Evolutionary conservation across 1,140 invertebrate genomes (phyloP).

Genomic region (Drosophila chauvacae): DNA sequence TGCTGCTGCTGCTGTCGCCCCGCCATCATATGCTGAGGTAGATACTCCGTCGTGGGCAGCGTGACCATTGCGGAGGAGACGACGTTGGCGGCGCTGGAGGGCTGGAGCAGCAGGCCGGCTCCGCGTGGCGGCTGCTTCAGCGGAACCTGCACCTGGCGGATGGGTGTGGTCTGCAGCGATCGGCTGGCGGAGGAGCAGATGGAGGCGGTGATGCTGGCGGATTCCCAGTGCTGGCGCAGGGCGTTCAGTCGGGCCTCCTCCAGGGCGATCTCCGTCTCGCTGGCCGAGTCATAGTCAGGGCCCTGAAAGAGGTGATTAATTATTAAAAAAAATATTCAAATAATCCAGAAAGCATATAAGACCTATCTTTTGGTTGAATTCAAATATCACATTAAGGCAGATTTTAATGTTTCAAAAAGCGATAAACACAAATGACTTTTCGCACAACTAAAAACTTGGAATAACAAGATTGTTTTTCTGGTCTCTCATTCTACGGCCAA

Average conservation of each 20-base stretch:
- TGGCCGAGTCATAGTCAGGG: constrained; percentile 89
- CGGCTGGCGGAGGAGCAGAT: constrained; percentile 84
- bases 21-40: constrained; percentile 75
- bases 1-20: constrained; percentile 67
- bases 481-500: background rate
- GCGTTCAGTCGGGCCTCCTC: constrained; percentile 86
- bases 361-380: background rate
- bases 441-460: background rate
- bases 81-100: constrained; percentile 42
- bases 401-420: constrained; percentile 1
- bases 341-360: background rate
- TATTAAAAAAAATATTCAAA: background rate
- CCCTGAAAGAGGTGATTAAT: constrained; percentile 85
- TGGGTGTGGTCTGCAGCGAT: constrained; percentile 82
- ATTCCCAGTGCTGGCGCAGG: constrained; percentile 88
- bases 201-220: constrained; percentile 86
- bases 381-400: background rate
- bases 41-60: constrained; percentile 70
- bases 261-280: constrained; percentile 87
- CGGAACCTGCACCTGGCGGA: constrained; percentile 74
- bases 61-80: constrained; percentile 47
- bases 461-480: background rate
- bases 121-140: constrained; percentile 35
- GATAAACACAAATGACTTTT: background rate
- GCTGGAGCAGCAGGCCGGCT: constrained; percentile 55